Percentiles rank a stretch among this genome's conserved stretches.
Conservation (phyloP, 2,797 vertebrate species). For the Halcyon chelicuti region DNA sequence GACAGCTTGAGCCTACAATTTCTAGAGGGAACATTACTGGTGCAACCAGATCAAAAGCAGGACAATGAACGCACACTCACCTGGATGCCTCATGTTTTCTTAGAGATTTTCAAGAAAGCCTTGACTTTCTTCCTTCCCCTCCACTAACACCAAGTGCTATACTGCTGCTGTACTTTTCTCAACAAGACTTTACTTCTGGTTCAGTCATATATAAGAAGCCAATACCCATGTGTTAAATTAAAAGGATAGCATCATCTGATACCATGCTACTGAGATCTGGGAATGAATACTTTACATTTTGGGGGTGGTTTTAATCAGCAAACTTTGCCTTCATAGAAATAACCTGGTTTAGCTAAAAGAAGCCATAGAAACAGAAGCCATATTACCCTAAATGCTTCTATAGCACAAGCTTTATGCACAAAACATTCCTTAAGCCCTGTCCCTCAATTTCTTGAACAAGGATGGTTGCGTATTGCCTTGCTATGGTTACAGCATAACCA, state of each 20-base stretch:
- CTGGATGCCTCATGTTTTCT: background rate
- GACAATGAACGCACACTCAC: background rate
- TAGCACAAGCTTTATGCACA: background rate
- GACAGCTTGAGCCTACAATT: background rate
- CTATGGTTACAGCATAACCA: background rate
- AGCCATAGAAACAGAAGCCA: background rate
- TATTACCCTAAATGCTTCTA: background rate
- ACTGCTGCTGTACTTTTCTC: background rate
- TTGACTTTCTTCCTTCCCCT: background rate
- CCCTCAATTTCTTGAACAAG: background rate
- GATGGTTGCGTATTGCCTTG: background rate
- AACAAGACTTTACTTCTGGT: background rate
- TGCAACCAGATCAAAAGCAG: background rate
- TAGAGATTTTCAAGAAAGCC: background rate
- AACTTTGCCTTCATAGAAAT: background rate
- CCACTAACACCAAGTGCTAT: background rate
- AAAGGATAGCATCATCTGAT: background rate
- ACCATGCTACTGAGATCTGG: background rate
- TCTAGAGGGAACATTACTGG: background rate
- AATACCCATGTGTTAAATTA: background rate
- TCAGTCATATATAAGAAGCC: background rate
- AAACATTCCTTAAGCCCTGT: background rate
- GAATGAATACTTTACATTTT: background rate
- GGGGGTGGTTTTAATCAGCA: background rate
- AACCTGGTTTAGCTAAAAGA: background rate